Evolutionary conservation across 2,797 vertebrate species (phyloP).

Genomic region (Phrynocephalus guinanensis): DNA sequence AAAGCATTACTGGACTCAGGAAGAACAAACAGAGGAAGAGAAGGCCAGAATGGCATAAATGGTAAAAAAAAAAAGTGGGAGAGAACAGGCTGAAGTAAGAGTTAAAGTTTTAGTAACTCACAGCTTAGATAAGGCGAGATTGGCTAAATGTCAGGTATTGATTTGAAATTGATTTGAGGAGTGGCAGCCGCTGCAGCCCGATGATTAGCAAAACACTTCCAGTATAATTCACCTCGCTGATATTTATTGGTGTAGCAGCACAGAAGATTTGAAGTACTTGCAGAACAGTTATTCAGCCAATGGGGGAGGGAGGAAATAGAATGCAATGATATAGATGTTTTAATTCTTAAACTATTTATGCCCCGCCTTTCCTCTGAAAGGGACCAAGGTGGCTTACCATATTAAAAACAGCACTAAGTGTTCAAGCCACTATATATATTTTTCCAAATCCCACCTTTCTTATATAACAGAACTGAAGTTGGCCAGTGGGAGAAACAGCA

Average conservation of each 20-base stretch:
- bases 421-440: too few relatives aligned
- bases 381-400: too few relatives aligned
- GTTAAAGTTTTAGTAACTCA: background rate
- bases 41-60: background rate
- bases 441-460: background rate
- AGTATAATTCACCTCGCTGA: background rate
- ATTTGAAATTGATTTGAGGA: background rate
- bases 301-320: background rate
- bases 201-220: background rate
- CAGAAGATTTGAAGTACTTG: background rate
- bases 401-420: too few relatives aligned
- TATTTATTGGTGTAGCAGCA: background rate
- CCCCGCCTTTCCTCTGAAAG: too few relatives aligned
- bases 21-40: background rate
- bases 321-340: background rate
- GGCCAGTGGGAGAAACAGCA: background rate
- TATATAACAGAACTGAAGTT: background rate
- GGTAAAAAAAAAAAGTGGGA: background rate
- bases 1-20: too few relatives aligned
- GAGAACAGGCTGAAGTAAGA: background rate
- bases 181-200: too few relatives aligned
- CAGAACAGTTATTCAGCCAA: background rate
- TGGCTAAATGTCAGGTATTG: background rate
- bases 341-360: too few relatives aligned
- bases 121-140: background rate